phyloP scores from a whole-genome alignment of 2,888 invertebrate genomes.

The Phragmatobia fuliginosa region DNA sequence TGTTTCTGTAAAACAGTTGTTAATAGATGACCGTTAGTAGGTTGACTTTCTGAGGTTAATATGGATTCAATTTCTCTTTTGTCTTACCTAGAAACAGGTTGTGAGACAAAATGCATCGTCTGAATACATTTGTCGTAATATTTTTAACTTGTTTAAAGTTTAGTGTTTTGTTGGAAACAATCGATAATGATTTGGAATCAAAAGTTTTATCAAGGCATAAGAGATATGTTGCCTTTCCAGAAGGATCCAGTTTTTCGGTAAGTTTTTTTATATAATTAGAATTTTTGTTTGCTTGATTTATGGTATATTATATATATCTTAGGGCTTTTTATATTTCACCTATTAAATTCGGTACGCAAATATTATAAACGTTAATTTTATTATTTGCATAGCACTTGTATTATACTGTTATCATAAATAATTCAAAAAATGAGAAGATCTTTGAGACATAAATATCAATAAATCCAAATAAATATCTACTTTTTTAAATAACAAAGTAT shows the following conservation, averaged over 20 bases:
- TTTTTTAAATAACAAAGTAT: too few species aligned
- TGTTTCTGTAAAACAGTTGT: conserved; percentile 9
- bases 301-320: too few species aligned
- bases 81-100: conserved; percentile 6
- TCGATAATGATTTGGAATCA: conserved; percentile 36
- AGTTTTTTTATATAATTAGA: conserved; percentile 59
- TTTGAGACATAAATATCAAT: too few species aligned
- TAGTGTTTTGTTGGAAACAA: conserved; percentile 35
- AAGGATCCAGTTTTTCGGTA: conserved; percentile 90
- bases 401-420: too few species aligned
- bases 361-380: too few species aligned
- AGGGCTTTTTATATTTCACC: too few species aligned
- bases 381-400: too few species aligned
- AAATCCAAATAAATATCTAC: too few species aligned
- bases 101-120: conserved; percentile 37
- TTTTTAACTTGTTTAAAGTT: conserved; percentile 48
- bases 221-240: conserved; percentile 90
- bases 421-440: too few species aligned
- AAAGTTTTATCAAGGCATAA: conserved; percentile 85
- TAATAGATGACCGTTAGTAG: conserved; percentile 35
- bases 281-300: too few species aligned
- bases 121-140: conserved; percentile 31
- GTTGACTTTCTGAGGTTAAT: conserved; percentile 31
- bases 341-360: too few species aligned
- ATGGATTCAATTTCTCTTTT: conserved; percentile 25